A percentile compares a stretch with the other conserved stretches of the same genome.
Conservation (phyloP, 1,140 invertebrate genomes). For the Harpegnathos saltator region DNA sequence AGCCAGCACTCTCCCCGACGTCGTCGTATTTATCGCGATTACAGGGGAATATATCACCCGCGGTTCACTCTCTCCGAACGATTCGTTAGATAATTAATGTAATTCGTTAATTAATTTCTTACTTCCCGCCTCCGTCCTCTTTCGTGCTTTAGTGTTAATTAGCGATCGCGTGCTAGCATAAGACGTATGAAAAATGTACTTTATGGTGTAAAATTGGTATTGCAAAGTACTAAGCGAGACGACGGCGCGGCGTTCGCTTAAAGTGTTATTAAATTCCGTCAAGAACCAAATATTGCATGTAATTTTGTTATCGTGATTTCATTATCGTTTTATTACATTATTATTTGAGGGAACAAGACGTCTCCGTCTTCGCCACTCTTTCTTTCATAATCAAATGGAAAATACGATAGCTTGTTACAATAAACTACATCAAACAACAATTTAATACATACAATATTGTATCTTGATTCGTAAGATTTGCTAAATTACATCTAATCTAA, state of each 20-base stretch:
- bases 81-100: conserved; percentile 22
- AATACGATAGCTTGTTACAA: neutral
- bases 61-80: neutral
- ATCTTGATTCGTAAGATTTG: neutral
- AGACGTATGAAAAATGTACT: neutral
- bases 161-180: neutral
- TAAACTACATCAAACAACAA: conserved; percentile 10
- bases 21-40: neutral
- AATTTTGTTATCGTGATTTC: conserved; percentile 21
- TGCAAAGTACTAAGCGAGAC: neutral
- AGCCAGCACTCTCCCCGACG: neutral
- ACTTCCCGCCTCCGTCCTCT: neutral
- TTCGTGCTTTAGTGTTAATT: neutral
- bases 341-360: too few species aligned
- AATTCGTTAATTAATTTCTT: conserved; percentile 30
- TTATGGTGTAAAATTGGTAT: neutral
- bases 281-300: conserved; percentile 5
- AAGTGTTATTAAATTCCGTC: conserved; percentile 26
- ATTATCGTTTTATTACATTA: neutral
- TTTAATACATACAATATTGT: neutral
- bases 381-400: too few species aligned
- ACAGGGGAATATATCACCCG: neutral
- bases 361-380: too few species aligned
- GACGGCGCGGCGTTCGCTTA: neutral
- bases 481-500: neutral